A percentile compares a stretch with the other conserved stretches of the same genome.
These are phyloP conservation scores for Sycophila sp. DNA, from an alignment of 1,140 invertebrate genomes.

Conservation along the genomic window DNA sequence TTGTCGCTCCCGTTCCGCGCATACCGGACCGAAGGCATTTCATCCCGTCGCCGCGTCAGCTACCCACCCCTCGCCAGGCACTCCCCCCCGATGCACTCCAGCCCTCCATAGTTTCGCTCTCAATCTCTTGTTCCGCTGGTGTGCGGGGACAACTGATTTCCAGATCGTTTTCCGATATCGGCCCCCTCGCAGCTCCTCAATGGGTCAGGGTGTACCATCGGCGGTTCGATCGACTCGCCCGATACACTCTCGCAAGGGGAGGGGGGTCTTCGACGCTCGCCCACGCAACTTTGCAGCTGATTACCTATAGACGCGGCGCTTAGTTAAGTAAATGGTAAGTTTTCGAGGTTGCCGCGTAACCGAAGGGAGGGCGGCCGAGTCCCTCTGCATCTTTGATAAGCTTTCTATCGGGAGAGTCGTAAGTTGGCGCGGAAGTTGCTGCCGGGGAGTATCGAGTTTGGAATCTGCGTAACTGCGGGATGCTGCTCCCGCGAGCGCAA, in stretches of 20 bases:
- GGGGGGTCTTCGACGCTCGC: background rate
- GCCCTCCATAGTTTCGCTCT: no score
- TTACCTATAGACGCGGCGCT: conserved; percentile 7
- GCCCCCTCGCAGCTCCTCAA: background rate
- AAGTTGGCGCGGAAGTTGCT: conserved; percentile 13
- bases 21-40: background rate
- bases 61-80: no score
- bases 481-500: background rate
- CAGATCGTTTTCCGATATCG: conserved; percentile 3
- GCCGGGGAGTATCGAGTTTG: conserved; percentile 18
- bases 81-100: no score
- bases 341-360: no score
- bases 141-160: background rate
- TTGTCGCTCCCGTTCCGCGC: background rate
- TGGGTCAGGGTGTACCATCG: background rate
- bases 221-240: background rate
- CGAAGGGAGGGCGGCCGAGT: background rate
- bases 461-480: conserved; percentile 23
- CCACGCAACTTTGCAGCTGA: background rate
- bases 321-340: conserved; percentile 21
- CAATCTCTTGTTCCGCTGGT: no score
- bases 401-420: conserved; percentile 21
- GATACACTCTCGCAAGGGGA: background rate
- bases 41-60: background rate
- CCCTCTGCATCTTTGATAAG: conserved; percentile 25